Percentiles rank a stretch among this genome's conserved stretches.
phyloP scores from a whole-genome alignment of 2,113 vertebrate genomes.

The Malurus alboscapulatus region DNA sequence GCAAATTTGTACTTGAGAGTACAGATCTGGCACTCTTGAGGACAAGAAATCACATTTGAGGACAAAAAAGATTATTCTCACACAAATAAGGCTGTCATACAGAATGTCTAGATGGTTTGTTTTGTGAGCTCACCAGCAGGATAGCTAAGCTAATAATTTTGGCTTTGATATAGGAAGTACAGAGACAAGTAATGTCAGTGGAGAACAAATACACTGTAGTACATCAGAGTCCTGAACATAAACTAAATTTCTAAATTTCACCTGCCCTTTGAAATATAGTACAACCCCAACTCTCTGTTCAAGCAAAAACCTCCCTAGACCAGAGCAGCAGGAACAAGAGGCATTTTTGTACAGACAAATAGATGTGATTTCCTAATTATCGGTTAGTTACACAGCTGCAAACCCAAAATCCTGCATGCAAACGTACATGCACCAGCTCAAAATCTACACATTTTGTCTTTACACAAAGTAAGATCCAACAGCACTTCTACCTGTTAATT shows the following conservation, averaged over 20 bases:
- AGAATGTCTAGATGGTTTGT: neutral
- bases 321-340: neutral
- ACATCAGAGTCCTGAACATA: neutral
- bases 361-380: neutral
- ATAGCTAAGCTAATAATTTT: neutral
- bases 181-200: neutral
- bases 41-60: neutral
- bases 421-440: accelerated
- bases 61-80: neutral
- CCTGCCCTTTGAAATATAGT: neutral
- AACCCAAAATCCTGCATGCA: neutral
- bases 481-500: neutral
- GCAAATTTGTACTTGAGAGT: neutral
- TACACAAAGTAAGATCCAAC: neutral
- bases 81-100: conserved; percentile 11
- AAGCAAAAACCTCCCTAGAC: neutral
- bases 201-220: neutral
- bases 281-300: neutral
- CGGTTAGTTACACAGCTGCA: neutral
- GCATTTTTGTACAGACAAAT: neutral
- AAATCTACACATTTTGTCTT: neutral
- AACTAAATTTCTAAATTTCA: neutral
- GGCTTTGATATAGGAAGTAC: neutral
- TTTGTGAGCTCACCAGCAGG: neutral
- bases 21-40: neutral